Base-by-base conservation (phyloP, 1,140 invertebrate species). In the Tetragonula clypearis region DNA sequence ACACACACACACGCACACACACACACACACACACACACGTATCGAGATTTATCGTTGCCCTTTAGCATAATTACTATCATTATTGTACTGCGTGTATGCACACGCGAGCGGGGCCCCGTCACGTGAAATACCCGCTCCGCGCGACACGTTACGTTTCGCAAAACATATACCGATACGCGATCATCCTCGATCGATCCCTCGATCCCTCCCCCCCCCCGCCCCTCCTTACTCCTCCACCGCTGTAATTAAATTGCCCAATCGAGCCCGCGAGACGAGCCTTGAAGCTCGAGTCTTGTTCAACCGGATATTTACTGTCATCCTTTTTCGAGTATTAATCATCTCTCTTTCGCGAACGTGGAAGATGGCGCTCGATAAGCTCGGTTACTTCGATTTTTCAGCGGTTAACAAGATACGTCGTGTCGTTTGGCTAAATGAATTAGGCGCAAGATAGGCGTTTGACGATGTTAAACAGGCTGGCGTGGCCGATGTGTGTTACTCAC, bases 21-120 rank as follows among this genome's bases (percentile, higher is more conserved):
- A 41, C 9, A 41, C 41, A 23, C 41, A 23, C 62, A 65, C 41
- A 41, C 19, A 21, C 41, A 41, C 5, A 41, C 9, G 30, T 30
- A 30, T 26, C 2, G 11, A 56, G 65, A 88, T 87, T 88, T 88
- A 88, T 88, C 87, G 83, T 88, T 79, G 82, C 81, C 80, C 90
- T 91, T 92, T 92, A 91, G 90, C 90, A 92, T 92, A 92, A 88
- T 88, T 82, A 88, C 87, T 88, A 88, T 85, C 86, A 88, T 88
- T 85, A 87, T 82, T 92, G 90, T 90, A 75, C 82, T 86, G 75
- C 79, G 82, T 79, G 56, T 65, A 65, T n/a, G 66, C 30, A 68
- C 66, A 68, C 66, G 62, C 73, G 41, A 65, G n/a, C 65, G 72
- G 30, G 72, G 30, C 30, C 65, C 9, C 81, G 73, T 69, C 86